phyloP scores from a whole-genome alignment of 1,140 invertebrate species.

The Cydia amplana region DNA sequence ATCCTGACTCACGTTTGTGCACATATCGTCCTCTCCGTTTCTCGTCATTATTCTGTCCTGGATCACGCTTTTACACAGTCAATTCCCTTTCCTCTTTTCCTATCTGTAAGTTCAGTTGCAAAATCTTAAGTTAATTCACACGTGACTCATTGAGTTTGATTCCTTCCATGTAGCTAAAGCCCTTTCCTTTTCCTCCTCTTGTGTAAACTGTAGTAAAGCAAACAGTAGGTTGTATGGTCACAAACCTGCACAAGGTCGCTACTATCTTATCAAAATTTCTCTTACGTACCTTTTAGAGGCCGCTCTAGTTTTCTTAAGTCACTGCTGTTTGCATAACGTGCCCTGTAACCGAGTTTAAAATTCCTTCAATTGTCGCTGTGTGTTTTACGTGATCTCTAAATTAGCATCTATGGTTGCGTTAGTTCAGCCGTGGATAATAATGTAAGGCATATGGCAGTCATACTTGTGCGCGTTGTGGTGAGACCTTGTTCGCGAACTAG shows the following conservation, averaged over 20 bases:
- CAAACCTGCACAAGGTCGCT: constrained; percentile 30
- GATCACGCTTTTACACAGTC: background rate
- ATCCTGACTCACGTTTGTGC: no score
- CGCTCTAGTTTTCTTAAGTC: constrained; percentile 50
- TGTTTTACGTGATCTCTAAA: constrained; percentile 45
- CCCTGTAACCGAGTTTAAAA: constrained; percentile 35
- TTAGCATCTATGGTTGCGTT: constrained; percentile 11
- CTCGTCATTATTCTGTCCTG: background rate
- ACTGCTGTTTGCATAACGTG: constrained; percentile 50
- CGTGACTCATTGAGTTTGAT: background rate
- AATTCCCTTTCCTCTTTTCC: background rate
- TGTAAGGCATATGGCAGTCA: constrained; percentile 10
- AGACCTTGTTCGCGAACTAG: constrained; percentile 41
- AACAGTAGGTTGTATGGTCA: constrained; percentile 24
- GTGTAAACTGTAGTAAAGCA: constrained; percentile 7
- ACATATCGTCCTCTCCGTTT: no score
- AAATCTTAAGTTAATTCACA: constrained; percentile 7
- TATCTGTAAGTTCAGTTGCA: background rate
- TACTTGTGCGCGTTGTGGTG: constrained; percentile 38
- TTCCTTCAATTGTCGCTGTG: constrained; percentile 3
- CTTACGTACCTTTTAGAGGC: constrained; percentile 43
- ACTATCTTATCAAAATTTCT: constrained; percentile 60
- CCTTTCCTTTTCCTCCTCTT: constrained; percentile 8
- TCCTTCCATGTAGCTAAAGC: background rate
- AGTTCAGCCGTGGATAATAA: constrained; percentile 11